Evolutionary conservation across 2,797 vertebrate genomes (phyloP).

Genomic region (Trichosurus vulpecula): DNA sequence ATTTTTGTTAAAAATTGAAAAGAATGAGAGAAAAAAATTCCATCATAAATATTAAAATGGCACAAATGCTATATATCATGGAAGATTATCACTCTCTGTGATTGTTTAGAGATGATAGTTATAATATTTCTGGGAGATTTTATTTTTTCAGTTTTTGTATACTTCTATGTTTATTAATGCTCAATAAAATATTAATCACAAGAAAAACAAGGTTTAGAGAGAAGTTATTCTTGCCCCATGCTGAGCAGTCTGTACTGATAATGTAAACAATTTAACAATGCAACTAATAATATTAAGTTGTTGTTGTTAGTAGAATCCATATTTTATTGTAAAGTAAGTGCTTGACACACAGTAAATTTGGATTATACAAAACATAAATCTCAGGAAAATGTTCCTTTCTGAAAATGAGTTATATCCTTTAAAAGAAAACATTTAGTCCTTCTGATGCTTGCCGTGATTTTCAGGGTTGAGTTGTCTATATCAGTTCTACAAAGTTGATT

Average conservation of each 20-base stretch:
- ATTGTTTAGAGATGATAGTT: slow-evolving; percentile 51
- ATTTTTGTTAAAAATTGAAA: slow-evolving; percentile 27
- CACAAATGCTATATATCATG: slow-evolving; percentile 24
- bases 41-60: slow-evolving; percentile 60
- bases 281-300: slow-evolving; percentile 13
- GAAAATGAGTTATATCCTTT: slow-evolving; percentile 22
- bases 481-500: slow-evolving; percentile 10
- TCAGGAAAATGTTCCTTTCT: slow-evolving; percentile 37
- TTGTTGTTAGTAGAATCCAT: slow-evolving; percentile 1
- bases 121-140: slow-evolving; percentile 52
- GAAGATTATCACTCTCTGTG: slow-evolving; percentile 58
- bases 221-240: slow-evolving; percentile 28
- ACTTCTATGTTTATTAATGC: slow-evolving; percentile 66
- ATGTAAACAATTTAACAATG: slow-evolving; percentile 46
- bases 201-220: slow-evolving; percentile 55
- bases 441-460: slow-evolving; percentile 42
- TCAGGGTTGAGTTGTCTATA: slow-evolving; percentile 40
- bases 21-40: slow-evolving; percentile 15
- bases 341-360: slow-evolving; percentile 25
- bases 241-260: slow-evolving; percentile 31
- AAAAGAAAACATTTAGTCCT: slow-evolving; percentile 27
- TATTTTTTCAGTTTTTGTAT: slow-evolving; percentile 7
- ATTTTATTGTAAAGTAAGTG: neutral
- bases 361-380: slow-evolving; percentile 19
- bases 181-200: slow-evolving; percentile 78